These are phyloP conservation scores for Sterna hirundo DNA, from an alignment of 2,113 vertebrate genomes.

Conservation along the genomic window DNA sequence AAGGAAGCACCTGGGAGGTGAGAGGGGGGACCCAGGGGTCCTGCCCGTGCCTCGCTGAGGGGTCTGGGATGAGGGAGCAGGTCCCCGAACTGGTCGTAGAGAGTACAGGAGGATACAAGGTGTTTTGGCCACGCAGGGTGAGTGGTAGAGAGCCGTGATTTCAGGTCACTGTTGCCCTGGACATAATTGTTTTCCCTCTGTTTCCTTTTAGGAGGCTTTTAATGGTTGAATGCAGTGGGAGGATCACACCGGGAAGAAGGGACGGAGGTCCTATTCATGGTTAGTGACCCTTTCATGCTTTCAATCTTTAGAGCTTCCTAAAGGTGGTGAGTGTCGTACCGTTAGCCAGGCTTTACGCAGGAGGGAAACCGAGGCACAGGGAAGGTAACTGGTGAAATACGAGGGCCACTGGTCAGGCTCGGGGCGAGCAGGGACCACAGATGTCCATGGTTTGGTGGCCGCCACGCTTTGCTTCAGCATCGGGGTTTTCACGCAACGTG, in stretches of 20 bases:
- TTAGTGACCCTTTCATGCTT: constrained; percentile 72
- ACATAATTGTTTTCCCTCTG: constrained; percentile 60
- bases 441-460: rapidly evolving
- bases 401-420: background rate
- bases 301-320: constrained; percentile 72
- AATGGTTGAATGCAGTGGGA: constrained; percentile 69
- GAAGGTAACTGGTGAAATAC: background rate
- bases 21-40: background rate
- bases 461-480: rapidly evolving
- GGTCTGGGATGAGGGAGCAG: background rate
- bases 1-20: background rate
- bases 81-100: background rate
- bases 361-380: background rate
- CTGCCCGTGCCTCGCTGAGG: background rate
- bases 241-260: constrained; percentile 64
- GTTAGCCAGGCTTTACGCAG: background rate
- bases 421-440: background rate
- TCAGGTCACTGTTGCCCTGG: background rate
- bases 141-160: background rate
- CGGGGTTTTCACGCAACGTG: background rate
- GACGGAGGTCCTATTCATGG: constrained; percentile 65
- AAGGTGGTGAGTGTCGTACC: background rate
- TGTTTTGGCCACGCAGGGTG: background rate
- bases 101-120: background rate
- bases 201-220: constrained; percentile 71